A percentile compares a stretch with the other conserved stretches of the same genome.
Evolutionary conservation across 2,113 vertebrate species (phyloP).

Genomic region (Anarrhichthys ocellatus): DNA sequence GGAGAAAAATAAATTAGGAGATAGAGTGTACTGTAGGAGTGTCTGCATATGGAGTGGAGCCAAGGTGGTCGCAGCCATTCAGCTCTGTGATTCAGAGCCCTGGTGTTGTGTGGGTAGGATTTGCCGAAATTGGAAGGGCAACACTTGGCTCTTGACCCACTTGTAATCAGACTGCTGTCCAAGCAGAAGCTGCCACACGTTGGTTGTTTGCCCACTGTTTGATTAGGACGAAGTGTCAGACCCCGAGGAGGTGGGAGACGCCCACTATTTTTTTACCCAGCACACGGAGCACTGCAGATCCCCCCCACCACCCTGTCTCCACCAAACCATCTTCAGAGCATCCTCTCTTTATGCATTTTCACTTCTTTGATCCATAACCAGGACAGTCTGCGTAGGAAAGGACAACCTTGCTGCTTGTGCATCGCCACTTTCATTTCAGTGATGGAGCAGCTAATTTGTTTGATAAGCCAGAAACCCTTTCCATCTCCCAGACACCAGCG

Average conservation of each 20-base stretch:
- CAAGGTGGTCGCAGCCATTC: conserved; percentile 55
- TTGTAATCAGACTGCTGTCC: conserved; percentile 37
- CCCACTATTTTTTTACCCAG: conserved; percentile 42
- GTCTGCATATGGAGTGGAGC: conserved; percentile 63
- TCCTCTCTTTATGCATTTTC: conserved; percentile 11
- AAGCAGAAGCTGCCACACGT: conserved; percentile 38
- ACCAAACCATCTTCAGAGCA: neutral
- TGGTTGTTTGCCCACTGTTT: conserved; percentile 39
- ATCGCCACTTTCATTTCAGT: conserved; percentile 48
- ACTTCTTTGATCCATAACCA: conserved; percentile 54
- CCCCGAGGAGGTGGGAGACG: conserved; percentile 19
- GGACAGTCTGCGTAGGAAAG: conserved; percentile 43
- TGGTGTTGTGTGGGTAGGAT: conserved; percentile 63
- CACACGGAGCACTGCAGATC: conserved; percentile 27
- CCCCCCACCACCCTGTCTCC: neutral
- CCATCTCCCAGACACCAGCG: conserved; percentile 56
- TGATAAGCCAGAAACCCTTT: conserved; percentile 65
- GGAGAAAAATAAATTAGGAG: conserved; percentile 62
- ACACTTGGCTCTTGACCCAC: conserved; percentile 49
- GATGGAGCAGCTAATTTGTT: conserved; percentile 73
- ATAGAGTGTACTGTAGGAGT: conserved; percentile 61
- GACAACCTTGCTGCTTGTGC: conserved; percentile 54
- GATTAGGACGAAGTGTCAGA: conserved; percentile 34
- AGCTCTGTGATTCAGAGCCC: conserved; percentile 65
- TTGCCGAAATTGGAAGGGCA: conserved; percentile 54